Percentiles rank a stretch among this genome's conserved stretches.
phyloP scores from a whole-genome alignment of 2,888 invertebrate genomes.

The Cantharis lateralis region DNA sequence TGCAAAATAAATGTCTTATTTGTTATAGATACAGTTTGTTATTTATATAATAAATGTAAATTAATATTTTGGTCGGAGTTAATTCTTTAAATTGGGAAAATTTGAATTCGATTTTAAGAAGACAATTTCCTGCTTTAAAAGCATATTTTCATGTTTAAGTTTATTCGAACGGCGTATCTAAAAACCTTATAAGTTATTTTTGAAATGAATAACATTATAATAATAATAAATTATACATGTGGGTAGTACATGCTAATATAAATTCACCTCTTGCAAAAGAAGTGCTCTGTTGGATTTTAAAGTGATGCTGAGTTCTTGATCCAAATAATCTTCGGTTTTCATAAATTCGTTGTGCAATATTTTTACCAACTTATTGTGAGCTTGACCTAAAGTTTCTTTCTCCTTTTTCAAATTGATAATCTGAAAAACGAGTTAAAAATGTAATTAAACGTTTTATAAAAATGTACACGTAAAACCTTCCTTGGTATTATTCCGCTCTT shows the following conservation, averaged over 20 bases:
- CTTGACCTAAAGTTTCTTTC: slow-evolving; percentile 45
- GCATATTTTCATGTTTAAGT: slow-evolving; percentile 17
- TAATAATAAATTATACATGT: no score
- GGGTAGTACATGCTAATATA: no score
- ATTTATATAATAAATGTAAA: background rate
- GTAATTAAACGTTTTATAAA: background rate
- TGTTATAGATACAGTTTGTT: background rate
- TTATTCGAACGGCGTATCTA: slow-evolving; percentile 22
- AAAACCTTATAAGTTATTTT: background rate
- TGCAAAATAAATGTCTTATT: slow-evolving; percentile 1
- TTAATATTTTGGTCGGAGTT: background rate
- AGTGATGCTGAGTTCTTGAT: slow-evolving; percentile 38
- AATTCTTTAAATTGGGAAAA: background rate
- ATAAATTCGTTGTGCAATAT: slow-evolving; percentile 47
- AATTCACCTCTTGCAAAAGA: slow-evolving; percentile 43
- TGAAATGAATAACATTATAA: background rate
- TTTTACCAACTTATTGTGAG: slow-evolving; percentile 47
- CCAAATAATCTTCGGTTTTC: slow-evolving; percentile 45
- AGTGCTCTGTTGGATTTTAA: slow-evolving; percentile 41
- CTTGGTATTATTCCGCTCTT: slow-evolving; percentile 44
- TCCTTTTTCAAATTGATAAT: slow-evolving; percentile 44
- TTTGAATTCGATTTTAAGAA: slow-evolving; percentile 12
- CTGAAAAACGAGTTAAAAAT: slow-evolving; percentile 30
- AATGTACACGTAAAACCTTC: slow-evolving; percentile 19
- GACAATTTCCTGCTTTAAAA: slow-evolving; percentile 16